Base-by-base conservation (phyloP, 2,888 invertebrate genomes). In the Steinernema scapterisci region DNA sequence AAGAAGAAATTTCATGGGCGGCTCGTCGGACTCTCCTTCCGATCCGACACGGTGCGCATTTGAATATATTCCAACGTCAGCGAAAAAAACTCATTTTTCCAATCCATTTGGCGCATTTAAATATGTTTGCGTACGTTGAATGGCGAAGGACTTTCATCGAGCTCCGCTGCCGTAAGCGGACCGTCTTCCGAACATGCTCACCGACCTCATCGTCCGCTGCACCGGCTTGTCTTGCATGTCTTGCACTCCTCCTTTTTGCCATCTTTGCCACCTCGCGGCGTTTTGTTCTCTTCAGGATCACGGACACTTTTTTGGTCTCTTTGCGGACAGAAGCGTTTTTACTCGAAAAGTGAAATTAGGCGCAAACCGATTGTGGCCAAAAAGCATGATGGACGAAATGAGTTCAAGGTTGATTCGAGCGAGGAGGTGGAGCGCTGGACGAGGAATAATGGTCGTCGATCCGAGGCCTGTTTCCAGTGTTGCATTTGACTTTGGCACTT, bases 401-500 rank as follows among this genome's bases (percentile, higher is more conserved):
- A 63, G 63, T 63, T 63, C 63, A 63, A 63, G 63, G 63, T 31
- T 63, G 27, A 63, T 63, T 63, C 63, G n/a, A n/a, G n/a, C 11
- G 16, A 5, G 63, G 27, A 27, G 63, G 63, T 31, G 63, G 63
- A 31, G 63, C 63, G 31, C 31, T 5, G 63, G 16, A 63, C 27
- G 63, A 63, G 63, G 63, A 31, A 63, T 63, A 27, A 63, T 63
- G 11, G 38, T 27, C 31, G 63, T 6, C 63, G 21, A 31, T 63
- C 63, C 63, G 63, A 63, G 23, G 27, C 63, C n/a, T 63, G 25
- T 38, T 38, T 25, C 16, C 16, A 31, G 25, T 63, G 63, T 63
- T 63, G 31, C 63, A 63, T 11, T 63, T 38, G 25, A 38, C 25
- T 11, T 5, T 16, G 63, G 16, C 31, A 63, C 31, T 63, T 31